Percentiles rank a stretch among this genome's conserved stretches.
phyloP scores from a whole-genome alignment of 2,888 invertebrate species.

The Oegoconia quadripuncta region DNA sequence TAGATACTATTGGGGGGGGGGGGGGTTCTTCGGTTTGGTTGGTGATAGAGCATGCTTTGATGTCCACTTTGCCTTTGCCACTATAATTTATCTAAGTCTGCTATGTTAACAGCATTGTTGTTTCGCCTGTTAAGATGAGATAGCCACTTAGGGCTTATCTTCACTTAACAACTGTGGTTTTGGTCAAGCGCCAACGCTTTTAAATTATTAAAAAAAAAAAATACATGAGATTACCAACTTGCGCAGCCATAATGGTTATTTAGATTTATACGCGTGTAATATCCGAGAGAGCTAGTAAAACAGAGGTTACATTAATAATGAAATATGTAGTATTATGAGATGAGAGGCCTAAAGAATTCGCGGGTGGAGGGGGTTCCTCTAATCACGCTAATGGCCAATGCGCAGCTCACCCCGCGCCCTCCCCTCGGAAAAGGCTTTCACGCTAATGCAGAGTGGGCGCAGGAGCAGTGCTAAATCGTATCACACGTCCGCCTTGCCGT shows the following conservation, averaged over 20 bases:
- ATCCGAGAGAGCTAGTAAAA: constrained; percentile 62
- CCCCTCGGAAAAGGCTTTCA: constrained; percentile 60
- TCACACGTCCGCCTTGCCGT: constrained; percentile 47
- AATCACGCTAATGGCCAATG: constrained; percentile 80
- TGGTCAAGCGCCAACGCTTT: no score
- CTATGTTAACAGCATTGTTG: no score
- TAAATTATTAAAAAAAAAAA: no score
- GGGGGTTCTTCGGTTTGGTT: no score
- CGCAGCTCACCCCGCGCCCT: constrained; percentile 50
- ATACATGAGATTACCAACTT: no score
- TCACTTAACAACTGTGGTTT: no score
- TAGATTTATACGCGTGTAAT: constrained; percentile 51
- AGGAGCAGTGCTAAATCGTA: constrained; percentile 65
- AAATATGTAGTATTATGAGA: constrained; percentile 77
- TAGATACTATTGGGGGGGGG: no score
- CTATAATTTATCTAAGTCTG: no score
- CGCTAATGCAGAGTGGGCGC: constrained; percentile 65
- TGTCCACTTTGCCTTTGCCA: no score
- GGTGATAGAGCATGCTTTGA: no score
- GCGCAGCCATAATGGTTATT: background rate
- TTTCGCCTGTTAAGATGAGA: no score
- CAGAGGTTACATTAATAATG: constrained; percentile 75
- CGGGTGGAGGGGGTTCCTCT: constrained; percentile 62
- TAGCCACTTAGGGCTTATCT: no score
- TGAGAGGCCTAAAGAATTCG: constrained; percentile 75